Percentiles rank a stretch among this genome's conserved stretches.
Conservation (phyloP, 2,797 vertebrate species). For the Limnodromus scolopaceus region DNA sequence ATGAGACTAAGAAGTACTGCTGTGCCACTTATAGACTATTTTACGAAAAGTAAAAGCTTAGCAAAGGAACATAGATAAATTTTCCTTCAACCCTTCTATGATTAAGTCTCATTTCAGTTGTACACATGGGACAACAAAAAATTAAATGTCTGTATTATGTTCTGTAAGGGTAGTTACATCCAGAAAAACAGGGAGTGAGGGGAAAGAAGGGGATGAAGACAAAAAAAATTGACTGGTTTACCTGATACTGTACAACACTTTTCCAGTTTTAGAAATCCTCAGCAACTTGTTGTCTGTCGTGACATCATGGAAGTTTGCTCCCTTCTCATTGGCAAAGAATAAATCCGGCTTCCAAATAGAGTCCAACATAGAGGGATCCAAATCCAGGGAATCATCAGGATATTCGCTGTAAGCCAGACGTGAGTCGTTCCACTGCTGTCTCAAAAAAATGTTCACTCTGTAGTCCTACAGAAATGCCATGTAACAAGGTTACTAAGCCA, state of each 20-base stretch:
- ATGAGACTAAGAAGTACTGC: neutral
- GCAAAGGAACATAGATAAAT: neutral
- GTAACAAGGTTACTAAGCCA: constrained; percentile 60
- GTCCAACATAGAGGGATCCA: constrained; percentile 98
- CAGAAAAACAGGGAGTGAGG: neutral
- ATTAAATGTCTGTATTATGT: neutral
- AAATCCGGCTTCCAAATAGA: constrained; percentile 99
- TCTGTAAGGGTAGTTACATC: neutral
- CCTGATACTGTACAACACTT: constrained; percentile 98
- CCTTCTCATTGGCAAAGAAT: constrained; percentile 99
- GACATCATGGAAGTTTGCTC: constrained; percentile 97
- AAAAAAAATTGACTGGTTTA: constrained; percentile 61
- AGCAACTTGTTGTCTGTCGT: constrained; percentile 98
- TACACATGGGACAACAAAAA: neutral
- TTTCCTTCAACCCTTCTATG: neutral
- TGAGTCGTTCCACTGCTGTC: constrained; percentile 98
- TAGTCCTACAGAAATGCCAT: constrained; percentile 91
- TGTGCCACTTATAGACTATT: neutral
- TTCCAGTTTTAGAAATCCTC: constrained; percentile 96
- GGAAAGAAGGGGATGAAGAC: neutral
- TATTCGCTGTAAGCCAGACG: constrained; percentile 96
- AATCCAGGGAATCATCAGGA: constrained; percentile 94
- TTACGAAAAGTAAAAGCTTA: neutral
- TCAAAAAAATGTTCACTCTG: constrained; percentile 98
- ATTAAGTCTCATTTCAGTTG: neutral